These are phyloP conservation scores for Patiria pectinifera DNA, from an alignment of 53 echinoderm and acorn worm species.

Conservation along the genomic window DNA sequence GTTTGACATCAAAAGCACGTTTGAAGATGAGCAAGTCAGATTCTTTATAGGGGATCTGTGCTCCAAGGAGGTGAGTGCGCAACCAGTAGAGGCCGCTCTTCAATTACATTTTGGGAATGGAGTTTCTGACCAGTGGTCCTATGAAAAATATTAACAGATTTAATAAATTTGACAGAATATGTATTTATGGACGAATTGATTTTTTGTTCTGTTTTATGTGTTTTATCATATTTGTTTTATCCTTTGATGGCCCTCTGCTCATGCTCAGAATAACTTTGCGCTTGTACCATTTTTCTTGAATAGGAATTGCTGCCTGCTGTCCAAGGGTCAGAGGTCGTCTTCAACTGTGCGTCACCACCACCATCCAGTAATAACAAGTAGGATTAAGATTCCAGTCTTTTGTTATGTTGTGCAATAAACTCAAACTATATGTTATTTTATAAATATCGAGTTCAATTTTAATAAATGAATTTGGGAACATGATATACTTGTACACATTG, in stretches of 20 bases:
- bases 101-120: too few species aligned
- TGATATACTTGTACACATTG: too few species aligned
- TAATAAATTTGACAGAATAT: too few species aligned
- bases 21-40: slow-evolving; percentile 78
- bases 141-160: too few species aligned
- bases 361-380: slow-evolving; percentile 86
- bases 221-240: too few species aligned
- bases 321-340: slow-evolving; percentile 83
- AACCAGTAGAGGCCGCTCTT: too few species aligned
- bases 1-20: slow-evolving; percentile 92
- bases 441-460: not conserved
- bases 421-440: not conserved
- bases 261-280: not conserved
- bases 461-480: too few species aligned
- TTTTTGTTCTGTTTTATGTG: too few species aligned
- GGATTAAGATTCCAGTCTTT: slow-evolving; percentile 6
- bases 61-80: slow-evolving; percentile 67
- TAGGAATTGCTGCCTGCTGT: slow-evolving; percentile 92
- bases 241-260: not conserved
- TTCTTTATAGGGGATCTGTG: slow-evolving; percentile 95
- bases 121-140: too few species aligned
- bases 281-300: not conserved
- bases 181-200: too few species aligned
- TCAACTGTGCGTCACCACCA: slow-evolving; percentile 94
- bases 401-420: too few species aligned